Percentiles rank a stretch among this genome's conserved stretches.
phyloP scores from a whole-genome alignment of 1,140 invertebrate genomes.

The Leptinotarsa defecta region DNA sequence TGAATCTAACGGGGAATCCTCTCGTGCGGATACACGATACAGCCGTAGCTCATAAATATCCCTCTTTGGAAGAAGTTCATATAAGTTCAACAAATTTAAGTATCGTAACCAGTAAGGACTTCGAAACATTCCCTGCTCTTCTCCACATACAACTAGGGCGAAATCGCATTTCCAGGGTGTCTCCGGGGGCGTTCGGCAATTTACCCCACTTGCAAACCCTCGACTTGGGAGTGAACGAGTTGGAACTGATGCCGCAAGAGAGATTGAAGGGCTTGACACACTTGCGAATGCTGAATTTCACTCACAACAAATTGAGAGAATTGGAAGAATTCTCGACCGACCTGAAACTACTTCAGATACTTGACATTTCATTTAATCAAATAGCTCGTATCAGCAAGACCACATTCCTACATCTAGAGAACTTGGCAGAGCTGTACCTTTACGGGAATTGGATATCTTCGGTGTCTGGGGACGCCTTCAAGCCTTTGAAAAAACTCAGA shows the following conservation, averaged over 20 bases:
- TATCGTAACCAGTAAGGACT: conserved; percentile 85
- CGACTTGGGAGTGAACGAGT: conserved; percentile 81
- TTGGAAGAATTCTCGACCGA: conserved; percentile 83
- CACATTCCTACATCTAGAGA: conserved; percentile 75
- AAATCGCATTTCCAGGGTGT: conserved; percentile 80
- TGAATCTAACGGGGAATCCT: conserved; percentile 84
- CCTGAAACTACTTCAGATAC: conserved; percentile 73
- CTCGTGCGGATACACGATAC: conserved; percentile 72
- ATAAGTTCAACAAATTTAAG: conserved; percentile 82
- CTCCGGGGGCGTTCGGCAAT: conserved; percentile 81
- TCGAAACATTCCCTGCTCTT: conserved; percentile 82
- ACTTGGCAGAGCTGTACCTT: conserved; percentile 75
- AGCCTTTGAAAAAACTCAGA: conserved; percentile 75
- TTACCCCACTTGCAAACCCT: conserved; percentile 76
- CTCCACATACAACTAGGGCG: conserved; percentile 73
- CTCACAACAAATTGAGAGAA: conserved; percentile 79
- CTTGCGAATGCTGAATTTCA: conserved; percentile 77
- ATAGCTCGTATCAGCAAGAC: conserved; percentile 75
- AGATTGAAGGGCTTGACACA: conserved; percentile 77
- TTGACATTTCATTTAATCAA: conserved; percentile 85
- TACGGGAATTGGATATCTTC: conserved; percentile 82
- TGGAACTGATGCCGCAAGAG: conserved; percentile 85
- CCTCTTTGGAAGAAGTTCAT: conserved; percentile 78
- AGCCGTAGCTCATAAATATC: conserved; percentile 66
- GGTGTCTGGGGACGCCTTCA: conserved; percentile 79